phyloP scores from a whole-genome alignment of 2,888 invertebrate species.

The Perithous albicinctus region DNA sequence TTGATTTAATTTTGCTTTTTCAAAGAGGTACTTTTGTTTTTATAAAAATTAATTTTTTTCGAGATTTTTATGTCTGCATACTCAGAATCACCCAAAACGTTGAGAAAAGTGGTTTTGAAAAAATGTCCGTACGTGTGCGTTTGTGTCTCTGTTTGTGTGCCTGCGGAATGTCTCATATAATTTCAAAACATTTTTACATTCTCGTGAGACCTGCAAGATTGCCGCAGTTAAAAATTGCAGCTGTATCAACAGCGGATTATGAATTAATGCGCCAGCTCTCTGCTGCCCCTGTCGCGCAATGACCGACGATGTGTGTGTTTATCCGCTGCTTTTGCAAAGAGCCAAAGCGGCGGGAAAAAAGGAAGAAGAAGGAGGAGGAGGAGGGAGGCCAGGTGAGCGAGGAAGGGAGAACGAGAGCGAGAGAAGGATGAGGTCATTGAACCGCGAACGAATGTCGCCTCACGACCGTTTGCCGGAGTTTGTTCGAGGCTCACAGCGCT shows the following conservation, averaged over 20 bases:
- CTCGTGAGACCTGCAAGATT: not conserved
- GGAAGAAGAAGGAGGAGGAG: constrained; percentile 32
- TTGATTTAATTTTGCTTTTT: too few relatives aligned
- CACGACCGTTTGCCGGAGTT: constrained; percentile 68
- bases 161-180: not conserved
- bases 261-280: constrained; percentile 22
- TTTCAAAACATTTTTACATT: not conserved
- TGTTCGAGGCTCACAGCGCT: constrained; percentile 9
- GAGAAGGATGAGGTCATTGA: constrained; percentile 75
- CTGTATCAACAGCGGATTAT: constrained; percentile 1
- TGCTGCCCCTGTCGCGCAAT: constrained; percentile 12
- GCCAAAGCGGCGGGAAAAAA: constrained; percentile 43
- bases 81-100: too few relatives aligned
- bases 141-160: not conserved
- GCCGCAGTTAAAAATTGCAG: not conserved
- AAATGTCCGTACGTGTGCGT: not conserved
- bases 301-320: constrained; percentile 20
- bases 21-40: too few relatives aligned
- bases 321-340: constrained; percentile 53
- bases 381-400: constrained; percentile 54
- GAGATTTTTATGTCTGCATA: too few relatives aligned
- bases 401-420: constrained; percentile 68
- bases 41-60: too few relatives aligned
- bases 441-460: constrained; percentile 75
- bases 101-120: too few relatives aligned